These are phyloP conservation scores for Ormia ochracea DNA, from an alignment of 2,888 invertebrate species.

Conservation along the genomic window DNA sequence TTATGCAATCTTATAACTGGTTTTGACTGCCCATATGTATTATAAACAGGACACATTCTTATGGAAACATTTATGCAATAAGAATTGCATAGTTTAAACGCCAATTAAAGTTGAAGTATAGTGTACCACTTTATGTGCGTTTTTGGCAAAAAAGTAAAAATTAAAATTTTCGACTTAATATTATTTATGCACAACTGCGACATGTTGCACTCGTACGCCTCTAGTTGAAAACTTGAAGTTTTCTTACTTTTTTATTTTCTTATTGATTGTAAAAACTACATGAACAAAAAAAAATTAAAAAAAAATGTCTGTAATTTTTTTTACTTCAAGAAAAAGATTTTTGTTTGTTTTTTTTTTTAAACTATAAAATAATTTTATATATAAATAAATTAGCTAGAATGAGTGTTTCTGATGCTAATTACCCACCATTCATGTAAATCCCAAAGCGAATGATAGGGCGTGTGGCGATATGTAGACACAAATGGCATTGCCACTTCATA, in stretches of 20 bases:
- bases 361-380: background rate
- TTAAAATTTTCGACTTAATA: no score
- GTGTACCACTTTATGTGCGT: no score
- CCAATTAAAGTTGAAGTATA: no score
- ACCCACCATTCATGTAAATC: constrained; percentile 76
- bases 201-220: background rate
- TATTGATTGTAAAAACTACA: constrained; percentile 38
- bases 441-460: constrained; percentile 77
- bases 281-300: background rate
- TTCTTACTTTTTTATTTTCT: background rate
- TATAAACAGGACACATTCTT: no score
- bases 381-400: constrained; percentile 20
- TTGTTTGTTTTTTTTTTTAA: background rate
- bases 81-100: no score
- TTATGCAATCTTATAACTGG: no score
- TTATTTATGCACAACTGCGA: no score
- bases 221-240: background rate
- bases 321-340: background rate
- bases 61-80: no score
- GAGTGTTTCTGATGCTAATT: constrained; percentile 39
- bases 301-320: constrained; percentile 17
- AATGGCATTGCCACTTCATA: constrained; percentile 77
- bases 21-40: no score
- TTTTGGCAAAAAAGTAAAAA: no score
- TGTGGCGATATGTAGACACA: constrained; percentile 75